phyloP scores from a whole-genome alignment of 2,113 vertebrate species.

The Uropsilus gracilis region DNA sequence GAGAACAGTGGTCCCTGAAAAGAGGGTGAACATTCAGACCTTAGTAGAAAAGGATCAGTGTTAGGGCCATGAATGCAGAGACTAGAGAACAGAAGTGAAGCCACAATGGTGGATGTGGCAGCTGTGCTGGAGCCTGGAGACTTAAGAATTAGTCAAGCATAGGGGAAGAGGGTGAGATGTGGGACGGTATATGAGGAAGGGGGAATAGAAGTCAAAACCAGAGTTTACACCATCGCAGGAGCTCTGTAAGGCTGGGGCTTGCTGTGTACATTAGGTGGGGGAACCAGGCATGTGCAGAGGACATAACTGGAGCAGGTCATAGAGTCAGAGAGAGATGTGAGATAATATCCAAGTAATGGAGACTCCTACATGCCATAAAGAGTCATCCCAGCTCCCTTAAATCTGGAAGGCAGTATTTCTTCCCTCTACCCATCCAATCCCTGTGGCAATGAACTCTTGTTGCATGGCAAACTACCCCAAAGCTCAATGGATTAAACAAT shows the following conservation, averaged over 20 bases:
- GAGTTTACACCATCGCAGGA: background rate
- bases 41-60: background rate
- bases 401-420: background rate
- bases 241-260: background rate
- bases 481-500: background rate
- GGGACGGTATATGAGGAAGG: background rate
- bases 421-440: background rate
- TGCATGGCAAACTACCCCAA: background rate
- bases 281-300: accelerated
- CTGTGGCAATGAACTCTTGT: background rate
- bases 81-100: background rate
- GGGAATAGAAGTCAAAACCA: background rate
- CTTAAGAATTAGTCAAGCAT: background rate
- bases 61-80: background rate
- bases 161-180: background rate
- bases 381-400: background rate
- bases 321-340: background rate
- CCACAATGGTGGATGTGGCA: background rate
- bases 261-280: accelerated
- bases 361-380: background rate
- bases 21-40: background rate
- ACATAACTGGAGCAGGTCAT: background rate
- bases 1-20: background rate
- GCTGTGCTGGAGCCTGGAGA: background rate
- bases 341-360: background rate